phyloP scores from a whole-genome alignment of 2,797 vertebrate species.

The Tokudaia muenninki region DNA sequence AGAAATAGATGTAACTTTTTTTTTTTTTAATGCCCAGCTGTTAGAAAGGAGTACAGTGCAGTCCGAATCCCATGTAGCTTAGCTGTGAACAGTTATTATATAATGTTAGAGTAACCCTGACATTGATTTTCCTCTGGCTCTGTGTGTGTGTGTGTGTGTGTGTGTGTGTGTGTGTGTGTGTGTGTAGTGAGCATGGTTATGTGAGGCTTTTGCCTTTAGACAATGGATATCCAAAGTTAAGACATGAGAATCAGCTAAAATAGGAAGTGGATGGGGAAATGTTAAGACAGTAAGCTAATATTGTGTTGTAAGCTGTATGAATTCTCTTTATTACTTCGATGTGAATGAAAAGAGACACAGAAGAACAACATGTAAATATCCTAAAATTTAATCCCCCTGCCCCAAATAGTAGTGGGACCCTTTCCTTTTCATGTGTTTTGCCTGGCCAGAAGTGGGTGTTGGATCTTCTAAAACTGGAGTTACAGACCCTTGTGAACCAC shows the following conservation, averaged over 20 bases:
- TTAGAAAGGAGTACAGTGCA: neutral
- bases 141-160: neutral
- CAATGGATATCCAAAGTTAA: neutral
- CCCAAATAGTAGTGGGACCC: neutral
- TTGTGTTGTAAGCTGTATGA: neutral
- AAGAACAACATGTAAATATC: neutral
- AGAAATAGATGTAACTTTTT: neutral
- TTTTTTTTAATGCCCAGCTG: neutral
- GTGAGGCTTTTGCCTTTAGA: neutral
- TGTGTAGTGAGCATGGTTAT: neutral
- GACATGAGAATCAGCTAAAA: neutral
- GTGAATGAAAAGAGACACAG: neutral
- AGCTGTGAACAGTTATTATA: neutral
- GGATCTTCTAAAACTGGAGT: neutral
- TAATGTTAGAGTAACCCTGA: neutral
- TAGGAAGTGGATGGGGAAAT: neutral
- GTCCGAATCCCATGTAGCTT: neutral
- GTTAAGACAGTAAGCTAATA: neutral
- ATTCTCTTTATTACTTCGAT: neutral
- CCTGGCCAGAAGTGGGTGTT: neutral
- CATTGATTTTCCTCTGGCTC: neutral
- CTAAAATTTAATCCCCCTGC: neutral
- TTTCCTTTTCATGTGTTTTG: neutral
- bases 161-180: no score
- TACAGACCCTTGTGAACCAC: neutral